phyloP scores from a whole-genome alignment of 2,797 vertebrate genomes.

The Brachyrhaphis roseni region DNA sequence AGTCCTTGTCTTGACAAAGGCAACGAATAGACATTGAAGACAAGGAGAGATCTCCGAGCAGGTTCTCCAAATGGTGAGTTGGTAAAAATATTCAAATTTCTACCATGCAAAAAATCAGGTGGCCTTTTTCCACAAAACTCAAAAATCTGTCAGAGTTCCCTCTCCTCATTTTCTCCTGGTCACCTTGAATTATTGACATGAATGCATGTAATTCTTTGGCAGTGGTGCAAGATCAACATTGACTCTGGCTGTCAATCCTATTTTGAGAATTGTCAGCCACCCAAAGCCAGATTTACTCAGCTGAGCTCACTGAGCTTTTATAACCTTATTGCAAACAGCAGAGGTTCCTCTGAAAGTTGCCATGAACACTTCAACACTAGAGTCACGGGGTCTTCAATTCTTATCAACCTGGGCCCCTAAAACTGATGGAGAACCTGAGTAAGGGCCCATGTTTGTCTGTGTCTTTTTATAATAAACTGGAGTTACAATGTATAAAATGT shows the following conservation, averaged over 20 bases:
- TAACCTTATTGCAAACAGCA: conserved; percentile 27
- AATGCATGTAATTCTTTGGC: conserved; percentile 20
- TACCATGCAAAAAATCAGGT: neutral
- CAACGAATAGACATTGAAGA: neutral
- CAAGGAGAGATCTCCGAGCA: neutral
- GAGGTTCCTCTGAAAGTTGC: neutral
- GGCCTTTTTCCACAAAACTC: neutral
- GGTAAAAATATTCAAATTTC: neutral
- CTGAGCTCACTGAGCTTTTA: conserved; percentile 53
- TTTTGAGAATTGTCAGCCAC: conserved; percentile 58
- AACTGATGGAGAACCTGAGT: too few relatives aligned
- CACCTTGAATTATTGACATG: neutral
- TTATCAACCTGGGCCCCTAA: too few relatives aligned
- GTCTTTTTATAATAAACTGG: too few relatives aligned
- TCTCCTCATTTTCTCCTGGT: neutral
- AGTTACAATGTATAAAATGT: too few relatives aligned
- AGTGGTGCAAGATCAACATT: neutral
- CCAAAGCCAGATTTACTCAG: conserved; percentile 68
- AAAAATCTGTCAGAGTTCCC: neutral
- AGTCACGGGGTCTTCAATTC: too few relatives aligned
- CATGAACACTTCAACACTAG: conserved; percentile 10
- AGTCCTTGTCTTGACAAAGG: neutral
- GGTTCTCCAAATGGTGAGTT: neutral
- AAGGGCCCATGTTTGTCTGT: too few relatives aligned
- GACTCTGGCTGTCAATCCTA: conserved; percentile 24